These are phyloP conservation scores for Amiota minor DNA, from an alignment of 2,888 invertebrate genomes.

Conservation along the genomic window DNA sequence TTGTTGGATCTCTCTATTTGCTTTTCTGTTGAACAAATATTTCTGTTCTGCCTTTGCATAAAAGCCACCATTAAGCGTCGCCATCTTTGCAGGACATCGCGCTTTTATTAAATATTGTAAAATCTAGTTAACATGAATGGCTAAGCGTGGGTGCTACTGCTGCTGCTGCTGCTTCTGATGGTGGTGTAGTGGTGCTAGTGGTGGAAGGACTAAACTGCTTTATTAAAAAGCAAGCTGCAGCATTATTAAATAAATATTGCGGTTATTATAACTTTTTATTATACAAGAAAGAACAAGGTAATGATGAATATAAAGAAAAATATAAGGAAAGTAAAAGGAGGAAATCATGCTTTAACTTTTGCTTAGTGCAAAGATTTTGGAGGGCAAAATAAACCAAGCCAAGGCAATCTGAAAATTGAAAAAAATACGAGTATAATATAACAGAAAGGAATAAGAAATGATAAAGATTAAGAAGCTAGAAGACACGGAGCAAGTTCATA, in stretches of 20 bases:
- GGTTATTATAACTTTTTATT: constrained; percentile 24
- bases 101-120: neutral
- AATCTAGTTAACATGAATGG: neutral
- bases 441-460: no score
- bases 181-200: neutral
- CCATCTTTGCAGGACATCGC: neutral
- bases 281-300: neutral
- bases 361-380: no score
- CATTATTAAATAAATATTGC: constrained; percentile 25
- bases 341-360: no score
- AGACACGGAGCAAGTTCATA: no score
- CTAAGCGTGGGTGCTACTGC: neutral
- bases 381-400: no score
- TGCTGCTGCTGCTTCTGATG: neutral
- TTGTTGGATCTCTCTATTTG: no score
- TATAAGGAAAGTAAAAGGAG: no score
- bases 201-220: constrained; percentile 12
- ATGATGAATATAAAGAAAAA: no score
- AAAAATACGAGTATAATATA: no score
- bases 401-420: no score
- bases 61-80: neutral
- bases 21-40: no score
- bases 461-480: no score
- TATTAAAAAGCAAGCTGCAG: constrained; percentile 21
- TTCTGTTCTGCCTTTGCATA: neutral